These are phyloP conservation scores for Linnaemya vulpina DNA, from an alignment of 2,888 invertebrate species.

Conservation along the genomic window DNA sequence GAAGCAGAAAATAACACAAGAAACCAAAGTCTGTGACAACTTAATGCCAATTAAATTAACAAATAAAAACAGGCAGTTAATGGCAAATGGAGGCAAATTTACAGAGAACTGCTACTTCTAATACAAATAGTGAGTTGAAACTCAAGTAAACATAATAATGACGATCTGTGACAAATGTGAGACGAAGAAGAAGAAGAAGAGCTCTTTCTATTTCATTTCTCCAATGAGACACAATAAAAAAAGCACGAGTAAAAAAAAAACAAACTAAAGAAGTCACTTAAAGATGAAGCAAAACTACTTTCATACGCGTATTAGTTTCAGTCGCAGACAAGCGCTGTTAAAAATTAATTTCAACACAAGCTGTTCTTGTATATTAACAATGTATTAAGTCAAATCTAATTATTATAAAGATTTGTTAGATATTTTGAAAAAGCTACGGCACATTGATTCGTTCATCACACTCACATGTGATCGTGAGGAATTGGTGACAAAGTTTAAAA, in stretches of 20 bases:
- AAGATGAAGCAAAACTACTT: constrained; percentile 33
- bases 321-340: constrained; percentile 46
- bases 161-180: constrained; percentile 30
- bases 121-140: constrained; percentile 57
- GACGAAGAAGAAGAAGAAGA: not conserved
- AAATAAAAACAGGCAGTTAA: constrained; percentile 51
- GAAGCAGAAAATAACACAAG: constrained; percentile 10
- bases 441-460: not conserved
- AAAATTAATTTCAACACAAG: constrained; percentile 69
- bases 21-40: constrained; percentile 56
- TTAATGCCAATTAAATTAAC: constrained; percentile 69
- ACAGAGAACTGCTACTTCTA: constrained; percentile 33
- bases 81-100: constrained; percentile 12
- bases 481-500: no score
- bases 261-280: not conserved
- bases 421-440: constrained; percentile 6
- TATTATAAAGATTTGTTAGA: constrained; percentile 78
- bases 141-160: constrained; percentile 39
- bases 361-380: constrained; percentile 66
- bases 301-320: constrained; percentile 16
- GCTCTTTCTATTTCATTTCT: constrained; percentile 29
- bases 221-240: constrained; percentile 8
- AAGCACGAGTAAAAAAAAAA: not conserved
- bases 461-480: not conserved
- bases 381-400: constrained; percentile 77